Evolutionary conservation across 2,113 vertebrate species (phyloP), one percentile per base, ranked within the genome.

Genomic region (Tyrannus savana): DNA sequence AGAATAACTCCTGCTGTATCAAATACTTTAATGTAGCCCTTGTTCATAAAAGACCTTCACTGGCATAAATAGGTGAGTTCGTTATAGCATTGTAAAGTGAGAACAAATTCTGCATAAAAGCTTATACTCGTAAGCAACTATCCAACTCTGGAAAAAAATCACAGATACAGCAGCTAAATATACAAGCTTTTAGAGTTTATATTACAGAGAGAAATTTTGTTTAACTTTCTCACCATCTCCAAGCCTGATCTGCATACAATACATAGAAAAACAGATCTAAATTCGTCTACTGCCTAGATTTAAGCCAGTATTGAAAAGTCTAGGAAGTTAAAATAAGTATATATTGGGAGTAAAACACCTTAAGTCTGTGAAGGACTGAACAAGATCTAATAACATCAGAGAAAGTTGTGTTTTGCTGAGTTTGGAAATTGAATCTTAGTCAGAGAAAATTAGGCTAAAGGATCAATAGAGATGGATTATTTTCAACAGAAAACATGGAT

Each of bases 401-500:
- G 64, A 93, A 97, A 97, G 52, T 21, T 96, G 91, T 95, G 75
- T 58, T 96, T 97, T 96, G 73, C 80, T 92, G 64, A 55, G 55
- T 94, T 97, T 97, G 35, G 73, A 97, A 96, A 96, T 82, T 94
- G 95, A 95, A 96, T 82, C 90, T 92, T 89, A 74, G 39, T 41
- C 39, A 41, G 86, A 96, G 71, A 97, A 93, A 96, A 97, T 97
- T 93, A 96, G 92, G 69, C 94, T 94, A 96, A 90, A 95, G 67
- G 58, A 97, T 97, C 96, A 90, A 97, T 97, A 92, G 24, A 95
- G 78, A 93, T 85, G 19, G 79, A 97, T 97, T 97, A 52, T 97
- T 97, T 97, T 84, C 79, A 64, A 85, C 44, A 95, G 82, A 97
- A 85, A 95, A 84, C 83, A 96, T 75, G 41, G 71, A 95, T 93